These are phyloP conservation scores for Mesocricetus auratus DNA, from an alignment of 2,113 vertebrate genomes.

Conservation along the genomic window DNA sequence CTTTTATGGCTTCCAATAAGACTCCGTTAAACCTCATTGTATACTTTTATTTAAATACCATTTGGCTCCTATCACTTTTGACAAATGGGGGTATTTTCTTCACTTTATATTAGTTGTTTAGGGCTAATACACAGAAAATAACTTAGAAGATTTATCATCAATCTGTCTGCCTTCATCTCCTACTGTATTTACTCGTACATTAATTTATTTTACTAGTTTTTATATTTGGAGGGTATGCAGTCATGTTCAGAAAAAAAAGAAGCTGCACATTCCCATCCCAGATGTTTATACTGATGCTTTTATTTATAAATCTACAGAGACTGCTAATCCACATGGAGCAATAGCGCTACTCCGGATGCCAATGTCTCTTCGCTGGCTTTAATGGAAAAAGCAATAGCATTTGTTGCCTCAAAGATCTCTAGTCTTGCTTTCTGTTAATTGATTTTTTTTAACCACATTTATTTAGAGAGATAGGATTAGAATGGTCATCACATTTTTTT, in stretches of 20 bases:
- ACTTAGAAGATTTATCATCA: background rate
- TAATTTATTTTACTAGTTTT: background rate
- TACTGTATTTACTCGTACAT: background rate
- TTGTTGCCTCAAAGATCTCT: background rate
- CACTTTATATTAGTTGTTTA: background rate
- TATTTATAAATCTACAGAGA: background rate
- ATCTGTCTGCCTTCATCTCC: background rate
- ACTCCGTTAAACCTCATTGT: background rate
- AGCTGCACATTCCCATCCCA: background rate
- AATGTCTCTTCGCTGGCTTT: background rate
- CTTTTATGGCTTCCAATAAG: conserved; percentile 6
- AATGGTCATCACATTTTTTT: background rate
- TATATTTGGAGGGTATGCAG: background rate
- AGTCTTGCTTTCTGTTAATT: background rate
- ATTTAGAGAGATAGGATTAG: background rate
- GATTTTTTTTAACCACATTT: background rate
- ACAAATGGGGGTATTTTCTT: background rate
- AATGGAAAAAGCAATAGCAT: background rate
- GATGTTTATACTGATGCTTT: background rate
- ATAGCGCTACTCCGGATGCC: background rate
- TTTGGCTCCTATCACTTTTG: background rate
- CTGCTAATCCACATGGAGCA: background rate
- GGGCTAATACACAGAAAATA: background rate
- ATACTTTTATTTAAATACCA: background rate
- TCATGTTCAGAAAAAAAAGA: background rate